Conservation (phyloP, 2,888 invertebrate genomes). For the Ichneumoninae sp. region DNA sequence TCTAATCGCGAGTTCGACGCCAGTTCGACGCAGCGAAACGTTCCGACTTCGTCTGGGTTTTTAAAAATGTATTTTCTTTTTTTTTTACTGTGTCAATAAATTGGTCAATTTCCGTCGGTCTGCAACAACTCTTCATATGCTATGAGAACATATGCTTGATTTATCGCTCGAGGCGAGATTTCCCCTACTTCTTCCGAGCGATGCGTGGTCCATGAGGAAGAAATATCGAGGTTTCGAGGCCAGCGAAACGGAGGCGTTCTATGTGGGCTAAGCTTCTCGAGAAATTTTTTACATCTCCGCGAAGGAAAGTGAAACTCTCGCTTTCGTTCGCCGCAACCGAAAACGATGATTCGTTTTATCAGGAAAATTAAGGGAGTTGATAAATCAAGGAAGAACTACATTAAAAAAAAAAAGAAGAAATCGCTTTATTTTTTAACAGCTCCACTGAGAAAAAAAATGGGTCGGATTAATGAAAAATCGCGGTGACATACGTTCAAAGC, state of each 20-base stretch:
- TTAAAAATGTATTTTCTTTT: neutral
- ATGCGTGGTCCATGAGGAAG: neutral
- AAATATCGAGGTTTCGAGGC: constrained; percentile 55
- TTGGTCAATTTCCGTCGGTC: neutral
- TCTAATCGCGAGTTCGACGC: constrained; percentile 3
- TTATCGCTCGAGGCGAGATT: constrained; percentile 8
- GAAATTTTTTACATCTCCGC: constrained; percentile 2
- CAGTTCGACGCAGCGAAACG: neutral
- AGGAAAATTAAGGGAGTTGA: too few species aligned
- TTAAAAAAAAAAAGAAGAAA: too few species aligned
- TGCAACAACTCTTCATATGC: neutral
- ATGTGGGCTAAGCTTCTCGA: constrained; percentile 24
- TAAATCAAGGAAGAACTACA: too few species aligned
- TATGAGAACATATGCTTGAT: neutral
- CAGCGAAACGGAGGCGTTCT: constrained; percentile 40
- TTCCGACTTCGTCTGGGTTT: neutral
- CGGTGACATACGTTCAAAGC: too few species aligned
- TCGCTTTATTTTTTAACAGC: too few species aligned
- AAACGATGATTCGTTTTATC: neutral
- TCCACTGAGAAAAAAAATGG: too few species aligned
- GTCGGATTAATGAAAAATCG: too few species aligned
- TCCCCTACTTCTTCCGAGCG: neutral
- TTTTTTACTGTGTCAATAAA: neutral
- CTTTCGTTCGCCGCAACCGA: constrained; percentile 20
- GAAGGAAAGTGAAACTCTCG: constrained; percentile 57